Evolutionary conservation across 2,888 invertebrate genomes (phyloP).

Genomic region (Melipona beecheii): DNA sequence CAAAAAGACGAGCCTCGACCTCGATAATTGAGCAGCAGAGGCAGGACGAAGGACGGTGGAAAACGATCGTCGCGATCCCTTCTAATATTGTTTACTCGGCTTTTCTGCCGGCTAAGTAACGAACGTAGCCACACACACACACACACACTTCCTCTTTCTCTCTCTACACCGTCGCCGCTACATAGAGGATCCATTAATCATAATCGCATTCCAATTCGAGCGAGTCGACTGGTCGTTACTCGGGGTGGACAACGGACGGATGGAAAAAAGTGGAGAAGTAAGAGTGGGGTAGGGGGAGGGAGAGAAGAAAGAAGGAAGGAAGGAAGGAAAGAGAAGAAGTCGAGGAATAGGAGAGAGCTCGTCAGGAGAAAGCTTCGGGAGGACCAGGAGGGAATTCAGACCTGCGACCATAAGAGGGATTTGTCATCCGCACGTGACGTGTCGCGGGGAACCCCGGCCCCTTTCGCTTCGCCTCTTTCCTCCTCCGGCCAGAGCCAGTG

Average conservation of each 20-base stretch:
- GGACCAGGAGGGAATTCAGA: constrained; percentile 48
- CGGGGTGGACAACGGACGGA: constrained; percentile 10
- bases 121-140: background rate
- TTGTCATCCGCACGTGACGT: constrained; percentile 78
- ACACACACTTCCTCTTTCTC: background rate
- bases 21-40: constrained; percentile 41
- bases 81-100: constrained; percentile 66
- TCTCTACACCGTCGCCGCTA: constrained; percentile 38
- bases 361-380: constrained; percentile 6
- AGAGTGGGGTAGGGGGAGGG: background rate
- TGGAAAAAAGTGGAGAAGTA: constrained; percentile 29
- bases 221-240: constrained; percentile 52
- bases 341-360: constrained; percentile 20
- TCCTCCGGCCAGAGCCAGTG: background rate
- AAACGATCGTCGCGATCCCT: constrained; percentile 55
- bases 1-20: constrained; percentile 9
- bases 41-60: constrained; percentile 1
- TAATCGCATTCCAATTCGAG: constrained; percentile 74
- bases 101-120: constrained; percentile 56
- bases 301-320: constrained; percentile 10
- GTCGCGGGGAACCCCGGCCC: constrained; percentile 56
- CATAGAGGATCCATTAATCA: constrained; percentile 72
- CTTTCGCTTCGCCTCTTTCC: constrained; percentile 30
- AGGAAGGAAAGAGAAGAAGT: constrained; percentile 22
- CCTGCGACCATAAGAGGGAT: constrained; percentile 71